Percentiles rank a stretch among this genome's conserved stretches.
phyloP scores from a whole-genome alignment of 2,888 invertebrate genomes.

The Ceratothoa steindachneri region DNA sequence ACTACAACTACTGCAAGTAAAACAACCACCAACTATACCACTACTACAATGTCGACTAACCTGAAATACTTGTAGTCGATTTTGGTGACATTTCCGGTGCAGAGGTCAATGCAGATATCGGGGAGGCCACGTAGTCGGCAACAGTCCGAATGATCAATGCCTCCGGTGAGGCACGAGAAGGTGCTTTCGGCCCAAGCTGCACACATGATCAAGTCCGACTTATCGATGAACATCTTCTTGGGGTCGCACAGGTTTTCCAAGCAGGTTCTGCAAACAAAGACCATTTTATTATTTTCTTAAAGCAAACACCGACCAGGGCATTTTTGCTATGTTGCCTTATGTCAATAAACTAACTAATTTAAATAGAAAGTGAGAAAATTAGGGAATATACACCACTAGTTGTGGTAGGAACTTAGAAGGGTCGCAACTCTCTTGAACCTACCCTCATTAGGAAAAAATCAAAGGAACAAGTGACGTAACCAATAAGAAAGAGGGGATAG shows the following conservation, averaged over 20 bases:
- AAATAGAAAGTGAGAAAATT: no score
- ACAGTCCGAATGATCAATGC: slow-evolving; percentile 75
- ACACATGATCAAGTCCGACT: slow-evolving; percentile 81
- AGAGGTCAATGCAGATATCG: slow-evolving; percentile 68
- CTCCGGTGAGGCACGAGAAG: slow-evolving; percentile 73
- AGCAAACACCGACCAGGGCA: neutral
- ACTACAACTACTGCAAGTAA: no score
- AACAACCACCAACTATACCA: no score
- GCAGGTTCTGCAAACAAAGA: slow-evolving; percentile 59
- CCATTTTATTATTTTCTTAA: neutral
- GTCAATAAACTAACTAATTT: neutral
- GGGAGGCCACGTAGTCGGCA: slow-evolving; percentile 72
- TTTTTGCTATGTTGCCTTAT: neutral
- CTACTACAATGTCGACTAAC: no score
- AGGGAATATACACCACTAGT: no score
- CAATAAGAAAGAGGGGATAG: no score
- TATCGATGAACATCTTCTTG: slow-evolving; percentile 59
- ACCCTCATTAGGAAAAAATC: no score
- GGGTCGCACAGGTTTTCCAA: slow-evolving; percentile 76
- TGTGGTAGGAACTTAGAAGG: no score
- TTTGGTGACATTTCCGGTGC: slow-evolving; percentile 72
- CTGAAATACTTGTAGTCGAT: slow-evolving; percentile 77
- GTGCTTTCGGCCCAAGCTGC: slow-evolving; percentile 80
- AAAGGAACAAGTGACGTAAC: no score
- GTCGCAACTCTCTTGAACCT: no score